Conservation (phyloP, 2,888 invertebrate species). For the Lasius platythorax region DNA sequence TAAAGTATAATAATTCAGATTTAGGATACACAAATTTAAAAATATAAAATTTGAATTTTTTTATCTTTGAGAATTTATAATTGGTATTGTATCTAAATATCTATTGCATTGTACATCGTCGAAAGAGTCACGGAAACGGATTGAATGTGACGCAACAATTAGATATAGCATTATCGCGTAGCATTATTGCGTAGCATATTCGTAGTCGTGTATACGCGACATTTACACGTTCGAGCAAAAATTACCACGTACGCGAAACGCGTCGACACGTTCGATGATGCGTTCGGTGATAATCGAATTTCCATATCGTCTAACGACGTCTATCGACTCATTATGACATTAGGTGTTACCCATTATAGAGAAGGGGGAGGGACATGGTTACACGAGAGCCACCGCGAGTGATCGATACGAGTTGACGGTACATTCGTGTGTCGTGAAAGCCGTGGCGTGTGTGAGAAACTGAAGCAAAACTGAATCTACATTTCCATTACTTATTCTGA, state of each 20-base stretch:
- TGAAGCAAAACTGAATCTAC: slow-evolving; percentile 12
- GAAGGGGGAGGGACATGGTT: slow-evolving; percentile 68
- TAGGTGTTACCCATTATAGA: slow-evolving; percentile 69
- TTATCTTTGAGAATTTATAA: background rate
- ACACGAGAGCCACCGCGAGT: slow-evolving; percentile 66
- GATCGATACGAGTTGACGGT: slow-evolving; percentile 69
- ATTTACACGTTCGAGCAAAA: slow-evolving; percentile 10
- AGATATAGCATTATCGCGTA: background rate
- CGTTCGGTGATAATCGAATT: slow-evolving; percentile 71
- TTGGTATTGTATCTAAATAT: background rate
- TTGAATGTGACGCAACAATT: background rate
- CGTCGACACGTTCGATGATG: slow-evolving; percentile 34
- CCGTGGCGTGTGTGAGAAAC: slow-evolving; percentile 4
- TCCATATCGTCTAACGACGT: slow-evolving; percentile 67
- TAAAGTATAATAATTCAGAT: background rate
- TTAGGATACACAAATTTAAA: background rate
- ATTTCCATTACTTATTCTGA: background rate
- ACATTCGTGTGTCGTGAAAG: slow-evolving; percentile 30
- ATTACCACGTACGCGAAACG: background rate
- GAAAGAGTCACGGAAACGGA: background rate
- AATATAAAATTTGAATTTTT: background rate
- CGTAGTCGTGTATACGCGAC: background rate
- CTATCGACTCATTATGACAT: slow-evolving; percentile 73
- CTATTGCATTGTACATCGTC: background rate
- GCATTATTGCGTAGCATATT: background rate